Conservation (phyloP, 1,140 invertebrate genomes). For the Conus betulinus region DNA sequence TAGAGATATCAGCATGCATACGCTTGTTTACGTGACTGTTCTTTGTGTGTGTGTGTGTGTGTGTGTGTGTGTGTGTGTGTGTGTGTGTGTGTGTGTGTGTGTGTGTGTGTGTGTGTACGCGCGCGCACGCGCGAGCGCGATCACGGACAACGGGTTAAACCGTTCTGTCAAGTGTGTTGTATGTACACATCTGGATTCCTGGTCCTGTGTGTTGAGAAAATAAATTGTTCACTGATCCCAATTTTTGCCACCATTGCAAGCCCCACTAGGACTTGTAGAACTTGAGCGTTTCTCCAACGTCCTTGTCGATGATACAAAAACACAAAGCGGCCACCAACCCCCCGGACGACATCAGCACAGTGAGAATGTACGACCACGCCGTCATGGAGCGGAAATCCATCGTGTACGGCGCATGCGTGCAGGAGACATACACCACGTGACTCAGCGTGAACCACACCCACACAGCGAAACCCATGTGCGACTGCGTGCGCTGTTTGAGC, state of each 20-base stretch:
- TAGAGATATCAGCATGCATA: neutral
- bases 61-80: neutral
- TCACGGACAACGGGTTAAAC: too few species aligned
- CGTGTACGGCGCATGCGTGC: slow-evolving; percentile 31
- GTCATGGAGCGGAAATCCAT: slow-evolving; percentile 33
- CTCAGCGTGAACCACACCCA: slow-evolving; percentile 30
- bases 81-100: neutral
- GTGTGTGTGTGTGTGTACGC: neutral
- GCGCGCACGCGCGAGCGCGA: neutral
- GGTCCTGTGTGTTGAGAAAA: neutral
- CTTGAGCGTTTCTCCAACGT: slow-evolving; percentile 25
- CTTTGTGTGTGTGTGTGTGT: neutral
- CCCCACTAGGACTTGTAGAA: neutral
- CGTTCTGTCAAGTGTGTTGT: neutral
- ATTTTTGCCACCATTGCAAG: neutral
- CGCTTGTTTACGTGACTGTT: neutral
- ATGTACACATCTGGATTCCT: neutral
- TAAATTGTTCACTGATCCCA: neutral
- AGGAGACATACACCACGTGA: slow-evolving; percentile 31
- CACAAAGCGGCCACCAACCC: slow-evolving; percentile 24
- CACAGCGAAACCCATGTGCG: slow-evolving; percentile 3
- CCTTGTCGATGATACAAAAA: slow-evolving; percentile 32
- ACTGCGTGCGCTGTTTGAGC: slow-evolving; percentile 29
- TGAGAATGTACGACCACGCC: slow-evolving; percentile 36
- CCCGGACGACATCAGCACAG: slow-evolving; percentile 14